Base-by-base conservation (phyloP, 1,140 invertebrate genomes). In the Anthonomus grandis region DNA sequence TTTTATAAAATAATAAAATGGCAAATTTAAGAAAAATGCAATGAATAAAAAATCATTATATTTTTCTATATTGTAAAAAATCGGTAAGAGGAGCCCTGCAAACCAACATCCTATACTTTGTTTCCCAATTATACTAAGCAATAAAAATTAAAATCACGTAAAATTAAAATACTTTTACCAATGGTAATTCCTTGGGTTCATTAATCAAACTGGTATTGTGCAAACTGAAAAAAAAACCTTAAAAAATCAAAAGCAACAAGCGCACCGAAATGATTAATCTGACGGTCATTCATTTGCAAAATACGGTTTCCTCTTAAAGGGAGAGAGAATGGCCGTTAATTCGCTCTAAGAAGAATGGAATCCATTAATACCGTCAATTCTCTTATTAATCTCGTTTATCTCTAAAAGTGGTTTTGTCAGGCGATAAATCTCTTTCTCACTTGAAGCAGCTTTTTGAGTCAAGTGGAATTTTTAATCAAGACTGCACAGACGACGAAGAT, bases 401-500 rank as follows among this genome's bases (percentile, higher is more conserved):
- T 23, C 17, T 10, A 27, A 31, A 53, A 53, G 50, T 53, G 50
- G 50, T 53, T 53, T 53, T 53, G 50, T 53, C 50, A 53, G 38
- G 37, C 39, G 24, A 53, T 45, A 53, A 53, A 44, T 42, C 39
- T 31, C 50, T 44, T 42, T 44, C 37, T 31, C 21, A 27, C 39
- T 53, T 53, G 3, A 12, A 27, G 37, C 21, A 24, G 36, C 36
- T 39, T 41, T 39, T 8, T 24, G 39, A 8, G 25, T 44, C 39
- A 23, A 53, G 50, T 53, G 38, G 50, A 42, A 18, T 51, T 53
- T 44, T 27, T 53, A 53, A 42, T 53, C 50, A 53, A 53, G 47
- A n/a, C n/a, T 22, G 41, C 23, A 10, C 12, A 10, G 23, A 9
- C 12, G 21, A 21, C 13, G 13, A 44, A 44, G 41, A 44, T 22